A percentile compares a stretch with the other conserved stretches of the same genome.
Evolutionary conservation across 2,113 vertebrate species (phyloP).

Genomic region (Coptodon rendalli): DNA sequence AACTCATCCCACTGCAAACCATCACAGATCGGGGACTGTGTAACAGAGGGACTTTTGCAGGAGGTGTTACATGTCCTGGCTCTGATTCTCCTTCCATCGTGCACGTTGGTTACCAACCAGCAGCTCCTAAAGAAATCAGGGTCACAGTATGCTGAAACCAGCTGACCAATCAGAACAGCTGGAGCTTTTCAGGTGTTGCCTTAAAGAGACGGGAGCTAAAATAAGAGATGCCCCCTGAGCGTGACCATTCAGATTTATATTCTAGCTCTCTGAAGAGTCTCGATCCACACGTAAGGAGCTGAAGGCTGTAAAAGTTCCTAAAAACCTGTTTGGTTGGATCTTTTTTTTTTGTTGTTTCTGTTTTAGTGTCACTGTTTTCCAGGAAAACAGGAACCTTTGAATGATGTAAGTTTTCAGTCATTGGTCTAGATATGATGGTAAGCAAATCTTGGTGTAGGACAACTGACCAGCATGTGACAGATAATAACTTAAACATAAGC

Average conservation of each 20-base stretch:
- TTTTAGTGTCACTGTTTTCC: neutral
- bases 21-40: accelerated
- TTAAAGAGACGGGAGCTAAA: neutral
- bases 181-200: neutral
- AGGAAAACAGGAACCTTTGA: neutral
- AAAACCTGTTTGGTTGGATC: too few species aligned
- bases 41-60: neutral
- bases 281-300: too few species aligned
- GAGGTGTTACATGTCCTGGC: accelerated
- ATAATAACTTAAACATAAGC: too few species aligned
- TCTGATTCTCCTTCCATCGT: accelerated
- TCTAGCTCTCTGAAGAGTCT: too few species aligned
- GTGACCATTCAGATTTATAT: neutral
- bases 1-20: neutral
- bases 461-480: neutral
- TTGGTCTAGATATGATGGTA: neutral
- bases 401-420: neutral
- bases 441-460: neutral
- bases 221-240: neutral
- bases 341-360: neutral
- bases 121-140: neutral
- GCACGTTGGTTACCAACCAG: neutral
- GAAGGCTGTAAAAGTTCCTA: neutral
- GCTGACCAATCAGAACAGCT: neutral
- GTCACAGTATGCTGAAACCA: neutral